Evolutionary conservation across 2,888 invertebrate genomes (phyloP).

Genomic region (Sylvicola cinctus): DNA sequence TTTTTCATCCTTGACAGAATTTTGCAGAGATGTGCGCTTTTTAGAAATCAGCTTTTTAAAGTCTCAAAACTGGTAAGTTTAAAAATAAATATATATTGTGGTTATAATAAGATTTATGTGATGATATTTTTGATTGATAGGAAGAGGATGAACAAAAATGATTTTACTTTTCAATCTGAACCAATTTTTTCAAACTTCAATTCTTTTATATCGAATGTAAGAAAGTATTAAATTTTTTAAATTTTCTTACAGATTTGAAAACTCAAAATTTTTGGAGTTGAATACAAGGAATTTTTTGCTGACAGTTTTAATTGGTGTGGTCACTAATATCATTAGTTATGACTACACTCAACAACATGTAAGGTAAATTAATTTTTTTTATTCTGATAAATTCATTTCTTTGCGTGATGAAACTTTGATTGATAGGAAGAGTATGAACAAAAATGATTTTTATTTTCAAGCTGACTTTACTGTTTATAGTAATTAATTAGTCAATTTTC

Average conservation of each 20-base stretch:
- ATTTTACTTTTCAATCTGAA: too few species aligned
- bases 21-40: too few species aligned
- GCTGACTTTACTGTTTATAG: background rate
- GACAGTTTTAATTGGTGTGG: too few species aligned
- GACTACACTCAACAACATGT: background rate
- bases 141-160: too few species aligned
- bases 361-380: background rate
- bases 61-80: background rate
- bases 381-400: background rate
- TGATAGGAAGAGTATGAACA: conserved; percentile 5
- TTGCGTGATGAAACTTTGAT: conserved; percentile 1
- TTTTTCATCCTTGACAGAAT: conserved; percentile 2
- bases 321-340: too few species aligned
- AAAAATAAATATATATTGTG: background rate
- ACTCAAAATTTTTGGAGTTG: too few species aligned
- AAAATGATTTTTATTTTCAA: conserved; percentile 4
- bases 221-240: too few species aligned
- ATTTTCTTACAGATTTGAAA: too few species aligned
- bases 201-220: conserved; percentile 3
- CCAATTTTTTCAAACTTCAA: conserved; percentile 1
- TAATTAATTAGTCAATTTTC: too few species aligned
- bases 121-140: too few species aligned
- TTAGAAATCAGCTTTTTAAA: too few species aligned
- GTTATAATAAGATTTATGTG: background rate
- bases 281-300: too few species aligned